These are phyloP conservation scores for Nyctibius bracteatus DNA, from an alignment of 2,113 vertebrate genomes.

Conservation along the genomic window DNA sequence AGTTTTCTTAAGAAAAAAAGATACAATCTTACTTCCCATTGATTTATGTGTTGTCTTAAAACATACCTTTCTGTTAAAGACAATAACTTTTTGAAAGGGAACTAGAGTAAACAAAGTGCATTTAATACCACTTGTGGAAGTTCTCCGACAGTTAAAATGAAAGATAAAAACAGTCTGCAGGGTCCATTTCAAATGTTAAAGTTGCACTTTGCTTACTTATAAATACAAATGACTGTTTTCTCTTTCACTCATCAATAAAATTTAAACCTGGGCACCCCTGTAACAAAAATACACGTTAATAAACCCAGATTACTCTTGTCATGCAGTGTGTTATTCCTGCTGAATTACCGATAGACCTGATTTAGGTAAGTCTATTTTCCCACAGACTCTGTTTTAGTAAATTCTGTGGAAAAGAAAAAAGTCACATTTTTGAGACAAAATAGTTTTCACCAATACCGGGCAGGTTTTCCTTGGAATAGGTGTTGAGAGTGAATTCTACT, in stretches of 20 bases:
- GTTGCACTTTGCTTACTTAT: neutral
- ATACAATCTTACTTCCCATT: neutral
- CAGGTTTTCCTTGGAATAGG: neutral
- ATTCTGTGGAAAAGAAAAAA: neutral
- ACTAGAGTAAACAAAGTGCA: neutral
- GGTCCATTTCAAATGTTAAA: constrained; percentile 1
- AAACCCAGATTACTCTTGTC: neutral
- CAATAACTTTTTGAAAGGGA: neutral
- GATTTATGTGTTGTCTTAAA: neutral
- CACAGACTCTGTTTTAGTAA: neutral
- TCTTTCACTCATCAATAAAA: neutral
- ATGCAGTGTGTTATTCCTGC: neutral
- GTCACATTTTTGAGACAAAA: neutral
- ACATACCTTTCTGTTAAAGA: neutral
- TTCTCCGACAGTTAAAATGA: constrained; percentile 3
- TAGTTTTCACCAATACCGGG: neutral
- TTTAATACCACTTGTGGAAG: neutral
- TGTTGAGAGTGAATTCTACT: neutral
- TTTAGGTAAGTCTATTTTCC: neutral
- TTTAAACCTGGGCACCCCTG: neutral
- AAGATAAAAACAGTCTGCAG: neutral
- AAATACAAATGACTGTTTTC: neutral
- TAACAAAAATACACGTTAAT: neutral
- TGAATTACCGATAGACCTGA: neutral
- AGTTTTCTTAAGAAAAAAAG: neutral